Evolutionary conservation across 2,888 invertebrate species (phyloP), one percentile per base, ranked within the genome.

Genomic region (Sialis fuliginosa): DNA sequence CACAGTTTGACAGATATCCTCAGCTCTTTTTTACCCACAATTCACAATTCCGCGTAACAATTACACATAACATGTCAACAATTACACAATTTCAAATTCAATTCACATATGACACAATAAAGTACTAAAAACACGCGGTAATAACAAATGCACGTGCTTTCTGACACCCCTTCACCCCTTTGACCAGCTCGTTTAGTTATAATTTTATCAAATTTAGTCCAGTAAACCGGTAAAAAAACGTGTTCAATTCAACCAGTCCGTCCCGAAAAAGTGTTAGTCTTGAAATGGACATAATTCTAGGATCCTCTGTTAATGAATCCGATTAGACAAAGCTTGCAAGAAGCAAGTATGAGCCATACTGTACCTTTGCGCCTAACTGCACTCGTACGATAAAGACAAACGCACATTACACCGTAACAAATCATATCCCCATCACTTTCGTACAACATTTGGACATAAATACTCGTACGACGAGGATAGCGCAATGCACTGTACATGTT

Each of bases 261-360:
- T 49, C 50, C 64, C 64, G 65, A 65, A 66, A 66, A 66, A 66
- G 66, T 66, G 64, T 65, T 65, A 65, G 65, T 63, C 66, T 62
- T 51, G 66, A 64, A 66, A 66, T 66, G 67, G 67, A 65, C 67
- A 68, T 68, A 67, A 67, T 68, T 68, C 68, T 66, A 62, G 67
- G 67, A 67, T 67, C 65, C 66, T 55, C 66, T 65, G 68, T 69
- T 71, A 71, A 71, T 70, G 70, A 70, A 70, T 71, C 69, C 69
- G 70, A 70, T 71, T 71, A 70, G 69, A 69, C 65, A 65, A 65
- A 66, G 65, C 64, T 61, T 63, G 59, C 60, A 59, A 63, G 62
- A 61, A 61, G 60, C 61, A 61, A 65, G 63, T 43, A 34, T n/a
- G 34, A 33, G 33, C 30, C 12, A 9, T n/a, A 30, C n/a, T 41